phyloP scores from a whole-genome alignment of 1,140 invertebrate genomes.

The Muscidifurax raptorellus region DNA sequence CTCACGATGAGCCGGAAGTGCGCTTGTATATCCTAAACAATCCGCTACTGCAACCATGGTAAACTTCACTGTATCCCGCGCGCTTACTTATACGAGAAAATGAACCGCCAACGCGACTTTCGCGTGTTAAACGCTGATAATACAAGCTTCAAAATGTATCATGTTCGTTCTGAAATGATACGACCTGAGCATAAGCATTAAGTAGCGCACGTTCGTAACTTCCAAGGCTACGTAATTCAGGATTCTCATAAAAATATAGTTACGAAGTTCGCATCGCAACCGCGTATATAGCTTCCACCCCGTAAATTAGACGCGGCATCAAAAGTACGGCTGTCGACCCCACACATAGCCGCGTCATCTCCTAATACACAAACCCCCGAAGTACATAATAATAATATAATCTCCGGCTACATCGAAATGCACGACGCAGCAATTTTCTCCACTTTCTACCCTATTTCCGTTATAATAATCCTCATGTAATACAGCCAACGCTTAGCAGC shows the following conservation, averaged over 20 bases:
- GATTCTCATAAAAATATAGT: too few relatives aligned
- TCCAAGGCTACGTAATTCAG: too few relatives aligned
- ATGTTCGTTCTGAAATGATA: too few relatives aligned
- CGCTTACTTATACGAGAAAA: background rate
- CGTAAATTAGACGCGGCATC: conserved; percentile 2
- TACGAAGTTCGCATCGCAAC: too few relatives aligned
- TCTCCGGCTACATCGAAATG: too few relatives aligned
- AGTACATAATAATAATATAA: background rate
- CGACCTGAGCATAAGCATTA: too few relatives aligned
- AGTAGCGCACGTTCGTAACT: too few relatives aligned
- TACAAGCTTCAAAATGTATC: too few relatives aligned
- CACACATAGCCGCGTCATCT: background rate
- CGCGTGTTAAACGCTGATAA: background rate
- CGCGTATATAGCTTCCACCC: background rate
- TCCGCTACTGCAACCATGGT: background rate
- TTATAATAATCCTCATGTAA: background rate
- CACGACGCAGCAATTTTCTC: background rate
- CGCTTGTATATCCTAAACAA: background rate
- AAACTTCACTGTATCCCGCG: background rate
- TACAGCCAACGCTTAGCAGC: background rate
- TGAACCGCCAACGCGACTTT: background rate
- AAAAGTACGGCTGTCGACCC: background rate
- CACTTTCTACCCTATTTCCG: background rate
- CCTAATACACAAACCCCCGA: background rate
- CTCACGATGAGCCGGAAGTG: too few relatives aligned